phyloP scores from a whole-genome alignment of 92 coral and sea anemone genomes.

The Zoanthus sansibaricus region DNA sequence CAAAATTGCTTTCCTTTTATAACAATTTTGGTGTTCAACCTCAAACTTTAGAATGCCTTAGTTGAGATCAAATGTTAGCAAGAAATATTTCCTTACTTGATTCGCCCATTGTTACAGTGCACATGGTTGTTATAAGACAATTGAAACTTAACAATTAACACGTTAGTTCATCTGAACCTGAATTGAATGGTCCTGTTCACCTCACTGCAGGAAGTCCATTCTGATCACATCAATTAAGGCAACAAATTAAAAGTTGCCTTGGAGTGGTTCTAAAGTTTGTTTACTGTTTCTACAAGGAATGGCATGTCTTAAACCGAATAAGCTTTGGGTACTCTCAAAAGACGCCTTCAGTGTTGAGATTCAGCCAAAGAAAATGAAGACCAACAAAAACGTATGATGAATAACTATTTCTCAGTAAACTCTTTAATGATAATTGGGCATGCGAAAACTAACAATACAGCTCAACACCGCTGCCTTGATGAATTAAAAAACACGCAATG shows the following conservation, averaged over 20 bases:
- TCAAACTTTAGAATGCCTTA: not conserved
- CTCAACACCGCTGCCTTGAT: not conserved
- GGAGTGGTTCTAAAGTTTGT: not conserved
- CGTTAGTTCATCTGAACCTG: constrained; percentile 26
- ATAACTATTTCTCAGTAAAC: not conserved
- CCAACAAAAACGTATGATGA: not conserved
- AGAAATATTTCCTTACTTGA: not conserved
- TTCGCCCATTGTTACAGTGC: constrained; percentile 15
- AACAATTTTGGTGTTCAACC: not conserved
- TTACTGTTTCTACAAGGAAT: constrained; percentile 5
- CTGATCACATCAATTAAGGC: constrained; percentile 5
- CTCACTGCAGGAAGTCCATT: constrained; percentile 30
- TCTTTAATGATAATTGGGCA: constrained; percentile 4
- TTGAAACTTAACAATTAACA: constrained; percentile 38
- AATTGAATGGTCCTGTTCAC: constrained; percentile 23
- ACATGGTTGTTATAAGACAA: constrained; percentile 44
- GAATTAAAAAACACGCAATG: not conserved
- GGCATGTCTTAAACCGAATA: not conserved
- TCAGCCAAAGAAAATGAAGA: not conserved
- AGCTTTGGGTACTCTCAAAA: not conserved
- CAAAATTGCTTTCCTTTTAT: not conserved
- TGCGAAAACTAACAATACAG: constrained; percentile 14
- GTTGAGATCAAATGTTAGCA: not conserved
- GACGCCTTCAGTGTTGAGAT: not conserved
- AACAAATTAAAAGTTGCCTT: constrained; percentile 12